Base-by-base conservation (phyloP, 2,113 vertebrate species). In the Gobiocypris rarus region DNA sequence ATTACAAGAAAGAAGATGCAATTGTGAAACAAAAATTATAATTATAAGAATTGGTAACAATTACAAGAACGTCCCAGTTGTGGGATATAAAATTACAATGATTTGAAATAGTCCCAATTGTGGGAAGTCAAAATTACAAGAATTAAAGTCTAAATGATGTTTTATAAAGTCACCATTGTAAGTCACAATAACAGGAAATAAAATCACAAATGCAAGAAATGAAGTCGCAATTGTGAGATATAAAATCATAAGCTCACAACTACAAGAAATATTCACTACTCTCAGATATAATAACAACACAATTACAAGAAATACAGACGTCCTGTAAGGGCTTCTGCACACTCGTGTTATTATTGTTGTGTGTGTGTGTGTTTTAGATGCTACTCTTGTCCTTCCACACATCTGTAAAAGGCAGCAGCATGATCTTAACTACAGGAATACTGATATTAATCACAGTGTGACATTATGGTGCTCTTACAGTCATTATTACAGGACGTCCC, bases 361-460 rank as follows among this genome's bases (percentile, higher is more conserved):
- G 15, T 52, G 1, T 52, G 1, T 52, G n/a, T 59, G 14, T 31
- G 61, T 65, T 4, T 9, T 67, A 38, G 15, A 65, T 19, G 63
- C 15, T 34, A 34, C 15, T 67, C 28, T 1, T 19, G 28, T 67
- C 28, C 63, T 34, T 67, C 31, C 28, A 38, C 31, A 22, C 31
- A 19, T 63, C 61, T 69, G 65, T 69, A 69, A 69, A 69, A 41
- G 34, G 17, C 65, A 69, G 34, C 65, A 69, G 31, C 15, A 19
- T 17, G 28, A 63, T 31, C 61, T 63, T 28, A 63, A 65, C 61
- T 34, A 38, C 6, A 1, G 6, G 61, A 65, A 69, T 41, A 9
- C 22, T 41, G 65, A 41, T 41, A 69, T 11, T 9, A 69, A 22
- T 69, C 9, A 41, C 19, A 38, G 31, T 69, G 22, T 69, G 19